These are phyloP conservation scores for Lepidurus apus DNA, from an alignment of 1,140 invertebrate species.

Conservation along the genomic window DNA sequence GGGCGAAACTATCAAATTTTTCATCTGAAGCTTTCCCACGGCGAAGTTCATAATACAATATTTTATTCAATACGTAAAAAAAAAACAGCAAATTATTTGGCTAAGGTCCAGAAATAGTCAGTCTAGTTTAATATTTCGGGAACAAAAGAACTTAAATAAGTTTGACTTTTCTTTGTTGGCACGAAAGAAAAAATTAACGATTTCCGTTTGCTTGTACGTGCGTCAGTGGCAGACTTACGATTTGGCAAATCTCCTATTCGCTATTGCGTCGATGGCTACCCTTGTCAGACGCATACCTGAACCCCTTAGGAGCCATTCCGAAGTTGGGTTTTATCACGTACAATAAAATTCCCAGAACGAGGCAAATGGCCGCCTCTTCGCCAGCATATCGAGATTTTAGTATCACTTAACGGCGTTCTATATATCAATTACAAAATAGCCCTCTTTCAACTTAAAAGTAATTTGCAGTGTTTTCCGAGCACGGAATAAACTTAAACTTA, in stretches of 20 bases:
- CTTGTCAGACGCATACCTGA: conserved; percentile 7
- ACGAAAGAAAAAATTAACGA: background rate
- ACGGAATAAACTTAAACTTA: background rate
- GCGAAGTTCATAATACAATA: no score
- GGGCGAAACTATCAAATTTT: no score
- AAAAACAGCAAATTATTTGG: no score
- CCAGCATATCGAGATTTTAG: background rate
- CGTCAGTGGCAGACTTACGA: conserved; percentile 2
- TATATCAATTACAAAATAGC: background rate
- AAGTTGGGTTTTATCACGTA: background rate
- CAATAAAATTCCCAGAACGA: background rate
- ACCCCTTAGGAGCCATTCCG: background rate
- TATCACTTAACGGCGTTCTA: background rate
- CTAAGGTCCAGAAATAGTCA: no score
- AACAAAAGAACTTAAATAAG: no score
- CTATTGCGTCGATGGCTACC: background rate
- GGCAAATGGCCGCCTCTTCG: conserved; percentile 6
- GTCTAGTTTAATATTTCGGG: no score
- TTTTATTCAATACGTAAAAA: no score
- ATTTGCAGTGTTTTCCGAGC: background rate
- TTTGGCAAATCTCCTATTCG: background rate
- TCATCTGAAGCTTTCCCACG: no score
- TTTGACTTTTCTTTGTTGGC: no score
- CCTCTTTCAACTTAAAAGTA: background rate
- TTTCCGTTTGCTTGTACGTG: background rate